Conservation (phyloP, 2,113 vertebrate species). For the Cottus gobio region DNA sequence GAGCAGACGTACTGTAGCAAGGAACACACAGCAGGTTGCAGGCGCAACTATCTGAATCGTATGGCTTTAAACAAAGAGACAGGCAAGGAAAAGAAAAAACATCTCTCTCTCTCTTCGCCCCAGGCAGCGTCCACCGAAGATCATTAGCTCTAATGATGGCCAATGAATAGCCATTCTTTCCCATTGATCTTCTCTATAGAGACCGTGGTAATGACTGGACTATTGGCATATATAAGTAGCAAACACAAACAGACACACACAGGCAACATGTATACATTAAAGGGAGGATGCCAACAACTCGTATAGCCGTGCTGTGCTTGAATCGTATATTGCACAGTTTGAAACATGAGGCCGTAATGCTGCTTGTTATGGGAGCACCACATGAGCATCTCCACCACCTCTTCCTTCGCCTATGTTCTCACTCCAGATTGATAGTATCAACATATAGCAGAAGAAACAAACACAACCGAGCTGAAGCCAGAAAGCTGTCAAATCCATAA, state of each 20-base stretch:
- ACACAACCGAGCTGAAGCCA: constrained; percentile 36
- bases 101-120: constrained; percentile 24
- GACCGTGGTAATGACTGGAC: not conserved
- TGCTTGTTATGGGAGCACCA: not conserved
- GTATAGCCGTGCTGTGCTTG: not conserved
- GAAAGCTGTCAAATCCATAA: constrained; percentile 37
- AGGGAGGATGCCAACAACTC: not conserved
- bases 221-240: not conserved
- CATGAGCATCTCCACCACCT: not conserved
- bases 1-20: constrained; percentile 33
- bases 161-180: constrained; percentile 49
- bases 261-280: not conserved
- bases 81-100: constrained; percentile 14
- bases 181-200: constrained; percentile 37
- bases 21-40: constrained; percentile 37
- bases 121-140: constrained; percentile 19
- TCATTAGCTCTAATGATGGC: constrained; percentile 53
- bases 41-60: constrained; percentile 31
- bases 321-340: not conserved
- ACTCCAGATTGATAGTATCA: constrained; percentile 36
- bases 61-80: constrained; percentile 49
- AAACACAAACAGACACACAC: constrained; percentile 26
- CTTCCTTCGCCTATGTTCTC: constrained; percentile 1
- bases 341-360: constrained; percentile 10
- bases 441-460: constrained; percentile 25